These are phyloP conservation scores for Ellobius talpinus DNA, from an alignment of 2,113 vertebrate genomes.

Conservation along the genomic window DNA sequence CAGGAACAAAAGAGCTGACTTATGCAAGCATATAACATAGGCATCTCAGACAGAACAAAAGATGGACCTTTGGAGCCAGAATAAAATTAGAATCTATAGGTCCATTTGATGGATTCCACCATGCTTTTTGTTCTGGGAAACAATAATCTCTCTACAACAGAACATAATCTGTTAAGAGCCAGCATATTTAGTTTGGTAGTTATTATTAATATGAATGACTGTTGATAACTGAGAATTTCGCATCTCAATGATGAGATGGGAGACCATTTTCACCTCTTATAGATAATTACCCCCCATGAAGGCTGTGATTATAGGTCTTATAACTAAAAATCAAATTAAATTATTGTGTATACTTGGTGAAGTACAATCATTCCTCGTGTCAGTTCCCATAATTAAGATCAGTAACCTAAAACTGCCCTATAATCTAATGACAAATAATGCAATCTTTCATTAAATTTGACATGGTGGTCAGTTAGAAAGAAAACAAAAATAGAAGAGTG, in stretches of 20 bases:
- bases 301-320: slow-evolving; percentile 26
- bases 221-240: slow-evolving; percentile 49
- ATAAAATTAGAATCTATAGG: background rate
- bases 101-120: background rate
- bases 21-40: background rate
- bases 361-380: slow-evolving; percentile 32
- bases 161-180: background rate
- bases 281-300: slow-evolving; percentile 57
- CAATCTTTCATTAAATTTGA: background rate
- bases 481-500: background rate
- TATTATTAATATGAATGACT: slow-evolving; percentile 44
- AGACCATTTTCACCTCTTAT: background rate
- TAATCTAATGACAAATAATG: slow-evolving; percentile 26
- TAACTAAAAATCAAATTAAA: slow-evolving; percentile 64
- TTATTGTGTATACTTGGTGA: slow-evolving; percentile 45
- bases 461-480: background rate
- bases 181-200: background rate
- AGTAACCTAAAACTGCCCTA: background rate
- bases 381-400: slow-evolving; percentile 52
- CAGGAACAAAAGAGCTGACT: background rate
- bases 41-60: background rate
- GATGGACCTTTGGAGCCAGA: background rate
- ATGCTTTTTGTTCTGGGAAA: background rate
- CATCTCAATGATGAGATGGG: slow-evolving; percentile 5
- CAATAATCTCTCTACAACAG: background rate